Percentiles rank a stretch among this genome's conserved stretches.
These are phyloP conservation scores for Pogonus chalceus DNA, from an alignment of 1,140 invertebrate species.

Conservation along the genomic window DNA sequence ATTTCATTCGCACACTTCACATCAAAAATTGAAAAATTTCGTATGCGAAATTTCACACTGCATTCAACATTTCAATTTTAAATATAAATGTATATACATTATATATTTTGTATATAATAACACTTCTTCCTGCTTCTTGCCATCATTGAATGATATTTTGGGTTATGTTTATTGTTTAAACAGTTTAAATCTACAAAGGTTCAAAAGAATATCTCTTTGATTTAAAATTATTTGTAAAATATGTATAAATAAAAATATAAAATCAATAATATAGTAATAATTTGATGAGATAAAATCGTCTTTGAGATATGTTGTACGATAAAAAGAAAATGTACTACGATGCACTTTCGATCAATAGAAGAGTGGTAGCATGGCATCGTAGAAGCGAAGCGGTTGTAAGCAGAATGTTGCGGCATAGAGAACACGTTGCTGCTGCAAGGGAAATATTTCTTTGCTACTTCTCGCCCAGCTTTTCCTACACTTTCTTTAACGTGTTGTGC, in stretches of 20 bases:
- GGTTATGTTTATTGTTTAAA: too few relatives aligned
- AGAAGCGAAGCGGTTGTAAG: background rate
- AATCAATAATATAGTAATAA: too few relatives aligned
- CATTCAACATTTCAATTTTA: conserved; percentile 1
- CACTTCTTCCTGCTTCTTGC: too few relatives aligned
- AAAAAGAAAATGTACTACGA: background rate
- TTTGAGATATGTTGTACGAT: background rate
- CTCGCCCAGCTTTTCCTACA: background rate
- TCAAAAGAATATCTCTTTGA: too few relatives aligned
- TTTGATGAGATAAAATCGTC: too few relatives aligned
- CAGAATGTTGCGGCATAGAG: background rate
- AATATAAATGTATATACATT: too few relatives aligned
- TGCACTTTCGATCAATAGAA: background rate
- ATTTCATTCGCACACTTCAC: conserved; percentile 1
- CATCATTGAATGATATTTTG: too few relatives aligned
- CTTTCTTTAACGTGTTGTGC: conserved; percentile 2
- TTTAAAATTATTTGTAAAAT: too few relatives aligned
- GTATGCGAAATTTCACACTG: background rate
- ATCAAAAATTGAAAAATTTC: conserved; percentile 5
- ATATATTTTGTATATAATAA: too few relatives aligned
- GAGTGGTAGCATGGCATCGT: background rate
- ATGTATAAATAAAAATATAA: too few relatives aligned
- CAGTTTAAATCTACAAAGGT: too few relatives aligned
- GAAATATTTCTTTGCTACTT: conserved; percentile 4
- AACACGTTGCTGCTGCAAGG: background rate